Base-by-base conservation (phyloP, 2,113 vertebrate genomes). In the Tenrec ecaudatus region DNA sequence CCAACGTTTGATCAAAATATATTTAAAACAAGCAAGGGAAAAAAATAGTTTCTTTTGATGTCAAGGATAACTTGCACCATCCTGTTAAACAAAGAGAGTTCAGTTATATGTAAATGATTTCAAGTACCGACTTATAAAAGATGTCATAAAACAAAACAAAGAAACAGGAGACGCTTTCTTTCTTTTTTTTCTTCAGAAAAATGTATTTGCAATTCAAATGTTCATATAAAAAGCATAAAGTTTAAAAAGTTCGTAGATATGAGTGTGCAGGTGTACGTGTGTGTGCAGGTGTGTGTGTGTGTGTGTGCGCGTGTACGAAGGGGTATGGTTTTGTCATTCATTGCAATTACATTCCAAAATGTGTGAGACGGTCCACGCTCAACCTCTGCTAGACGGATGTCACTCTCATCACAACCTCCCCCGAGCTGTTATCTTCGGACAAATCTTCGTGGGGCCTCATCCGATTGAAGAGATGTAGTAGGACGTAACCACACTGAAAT, bases 371-470 rank as follows among this genome's bases (percentile, higher is more conserved):
- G 89, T 69, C 93, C 95, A 78, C 94, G 20, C 86, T 16, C 84
- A 27, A 16, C 53, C 57, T 93, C 23, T 31, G 90, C 98, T 98
- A 99, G 97, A 99, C 99, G 0, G 99, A 99, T 5, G 99, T 99
- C n/a, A 99, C 99, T 92, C 99, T 98, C 95, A 99, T 98, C 6
- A 99, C 99, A 0, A 99, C 98, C 97, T 99, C 99, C 64, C 99
- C 99, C 0, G 99, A 99, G 95, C 97, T 97, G 10, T 97, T 98
- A 85, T 99, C 98, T 95, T 98, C 98, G 68, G 98, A 97, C 14
- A 98, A 89, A 80, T 98, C 98, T 95, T 98, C 98, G 1, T 97
- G 98, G 94, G 98, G 90, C 96, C 98, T 98, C 97, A 99, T 96
- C 93, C 97, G 98, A 86, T 97, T 98, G 95, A 98, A 98, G 17